Percentiles rank a stretch among this genome's conserved stretches.
These are phyloP conservation scores for Aphis gossypii DNA, from an alignment of 1,140 invertebrate species.

Conservation along the genomic window DNA sequence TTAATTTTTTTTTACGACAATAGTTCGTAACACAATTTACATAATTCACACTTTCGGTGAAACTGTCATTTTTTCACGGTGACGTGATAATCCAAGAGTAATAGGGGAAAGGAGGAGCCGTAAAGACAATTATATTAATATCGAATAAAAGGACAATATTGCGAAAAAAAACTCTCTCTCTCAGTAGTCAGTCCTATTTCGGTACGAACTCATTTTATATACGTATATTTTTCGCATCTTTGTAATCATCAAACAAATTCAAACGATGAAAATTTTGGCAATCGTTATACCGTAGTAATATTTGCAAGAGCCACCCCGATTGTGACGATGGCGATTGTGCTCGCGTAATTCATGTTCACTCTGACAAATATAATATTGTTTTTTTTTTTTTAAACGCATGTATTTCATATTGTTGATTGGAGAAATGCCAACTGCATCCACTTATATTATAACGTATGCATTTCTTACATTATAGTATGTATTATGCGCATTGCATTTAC, in stretches of 20 bases:
- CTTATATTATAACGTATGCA: not conserved
- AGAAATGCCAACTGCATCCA: not conserved
- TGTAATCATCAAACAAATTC: not conserved
- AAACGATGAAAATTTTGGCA: not conserved
- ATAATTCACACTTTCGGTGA: not conserved
- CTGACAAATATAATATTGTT: not conserved
- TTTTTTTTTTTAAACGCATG: not conserved
- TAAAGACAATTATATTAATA: not conserved
- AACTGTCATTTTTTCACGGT: not conserved
- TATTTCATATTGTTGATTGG: not conserved
- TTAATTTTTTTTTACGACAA: not conserved
- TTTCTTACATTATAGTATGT: not conserved
- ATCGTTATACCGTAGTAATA: not conserved
- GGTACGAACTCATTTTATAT: not conserved
- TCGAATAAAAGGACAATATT: not conserved
- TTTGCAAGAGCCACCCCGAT: not conserved
- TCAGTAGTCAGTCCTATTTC: not conserved
- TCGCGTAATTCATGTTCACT: not conserved
- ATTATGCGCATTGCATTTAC: not conserved
- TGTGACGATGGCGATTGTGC: not conserved
- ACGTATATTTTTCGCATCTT: not conserved
- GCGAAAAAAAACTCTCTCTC: not conserved
- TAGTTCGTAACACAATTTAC: not conserved
- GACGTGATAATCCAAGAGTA: not conserved
- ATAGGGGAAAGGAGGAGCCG: not conserved